Evolutionary conservation across 1,140 invertebrate species (phyloP).

Genomic region (Drosophila albomicans): DNA sequence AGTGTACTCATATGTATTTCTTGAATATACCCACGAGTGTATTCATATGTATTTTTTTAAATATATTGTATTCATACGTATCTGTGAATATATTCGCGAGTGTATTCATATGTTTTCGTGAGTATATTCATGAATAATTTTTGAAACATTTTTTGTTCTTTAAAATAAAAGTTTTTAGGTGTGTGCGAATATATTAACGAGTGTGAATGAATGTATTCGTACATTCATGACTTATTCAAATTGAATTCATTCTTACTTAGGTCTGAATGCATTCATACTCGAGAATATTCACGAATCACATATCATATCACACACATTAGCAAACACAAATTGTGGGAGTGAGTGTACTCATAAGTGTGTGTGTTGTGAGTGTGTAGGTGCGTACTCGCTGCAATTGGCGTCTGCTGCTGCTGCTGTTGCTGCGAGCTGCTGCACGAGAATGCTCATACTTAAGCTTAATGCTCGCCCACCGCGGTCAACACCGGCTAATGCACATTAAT

Average conservation of each 20-base stretch:
- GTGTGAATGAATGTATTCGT: too few species aligned
- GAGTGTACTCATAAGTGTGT: conserved; percentile 4
- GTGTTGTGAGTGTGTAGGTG: conserved; percentile 21
- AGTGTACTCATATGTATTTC: too few species aligned
- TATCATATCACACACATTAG: conserved; percentile 29
- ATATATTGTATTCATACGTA: not conserved
- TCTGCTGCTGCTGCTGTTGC: conserved; percentile 1
- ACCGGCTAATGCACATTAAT: conserved; percentile 57
- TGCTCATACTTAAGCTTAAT: conserved; percentile 26
- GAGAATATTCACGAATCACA: conserved; percentile 11
- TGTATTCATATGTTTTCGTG: conserved; percentile 7
- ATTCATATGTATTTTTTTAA: too few species aligned
- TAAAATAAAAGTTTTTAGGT: too few species aligned
- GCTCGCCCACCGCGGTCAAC: conserved; percentile 46
- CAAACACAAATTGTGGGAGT: conserved; percentile 40
- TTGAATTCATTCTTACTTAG: not conserved
- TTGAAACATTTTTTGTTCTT: not conserved
- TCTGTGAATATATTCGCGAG: not conserved
- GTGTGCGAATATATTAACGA: too few species aligned
- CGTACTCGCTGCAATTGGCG: conserved; percentile 42
- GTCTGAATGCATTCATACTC: not conserved
- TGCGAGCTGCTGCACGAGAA: conserved; percentile 6
- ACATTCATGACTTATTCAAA: not conserved
- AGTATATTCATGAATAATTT: not conserved
- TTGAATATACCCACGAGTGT: too few species aligned